phyloP scores from a whole-genome alignment of 92 coral and sea anemone genomes.

The Galaxea fascicularis region DNA sequence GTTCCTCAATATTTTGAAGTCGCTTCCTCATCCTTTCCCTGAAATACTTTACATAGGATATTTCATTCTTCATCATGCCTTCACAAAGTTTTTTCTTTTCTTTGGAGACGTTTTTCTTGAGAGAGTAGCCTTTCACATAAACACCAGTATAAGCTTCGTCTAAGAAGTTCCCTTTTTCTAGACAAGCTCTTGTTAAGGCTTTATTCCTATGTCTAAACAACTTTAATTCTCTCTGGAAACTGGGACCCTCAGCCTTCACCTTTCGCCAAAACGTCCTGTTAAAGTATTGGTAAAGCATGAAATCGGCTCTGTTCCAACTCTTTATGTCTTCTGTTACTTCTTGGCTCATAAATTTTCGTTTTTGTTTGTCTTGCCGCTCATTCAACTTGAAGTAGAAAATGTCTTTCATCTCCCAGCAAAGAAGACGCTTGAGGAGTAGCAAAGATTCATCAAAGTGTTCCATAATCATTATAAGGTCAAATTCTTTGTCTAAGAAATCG shows the following conservation, averaged over 20 bases:
- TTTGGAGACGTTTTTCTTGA: conserved; percentile 62
- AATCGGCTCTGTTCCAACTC: conserved; percentile 85
- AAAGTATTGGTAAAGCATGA: conserved; percentile 72
- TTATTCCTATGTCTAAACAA: conserved; percentile 65
- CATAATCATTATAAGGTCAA: conserved; percentile 82
- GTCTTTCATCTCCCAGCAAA: conserved; percentile 85
- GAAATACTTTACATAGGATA: conserved; percentile 83
- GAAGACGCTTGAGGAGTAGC: conserved; percentile 66
- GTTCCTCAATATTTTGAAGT: conserved; percentile 72
- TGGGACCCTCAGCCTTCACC: conserved; percentile 72
- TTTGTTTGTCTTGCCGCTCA: conserved; percentile 85
- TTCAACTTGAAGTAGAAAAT: conserved; percentile 85
- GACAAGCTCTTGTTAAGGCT: conserved; percentile 63
- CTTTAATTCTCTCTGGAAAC: conserved; percentile 71
- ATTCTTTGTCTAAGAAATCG: conserved; percentile 65
- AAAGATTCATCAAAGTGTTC: conserved; percentile 89
- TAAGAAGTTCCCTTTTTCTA: conserved; percentile 68
- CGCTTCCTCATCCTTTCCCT: conserved; percentile 49
- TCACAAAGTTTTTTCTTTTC: conserved; percentile 64
- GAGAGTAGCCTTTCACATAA: conserved; percentile 81
- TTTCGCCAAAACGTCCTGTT: conserved; percentile 83
- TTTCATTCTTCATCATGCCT: conserved; percentile 81
- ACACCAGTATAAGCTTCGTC: conserved; percentile 91
- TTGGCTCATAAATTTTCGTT: conserved; percentile 55
- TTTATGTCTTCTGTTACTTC: conserved; percentile 69